Base-by-base conservation (phyloP, 2,797 vertebrate genomes). In the Capromys pilorides region DNA sequence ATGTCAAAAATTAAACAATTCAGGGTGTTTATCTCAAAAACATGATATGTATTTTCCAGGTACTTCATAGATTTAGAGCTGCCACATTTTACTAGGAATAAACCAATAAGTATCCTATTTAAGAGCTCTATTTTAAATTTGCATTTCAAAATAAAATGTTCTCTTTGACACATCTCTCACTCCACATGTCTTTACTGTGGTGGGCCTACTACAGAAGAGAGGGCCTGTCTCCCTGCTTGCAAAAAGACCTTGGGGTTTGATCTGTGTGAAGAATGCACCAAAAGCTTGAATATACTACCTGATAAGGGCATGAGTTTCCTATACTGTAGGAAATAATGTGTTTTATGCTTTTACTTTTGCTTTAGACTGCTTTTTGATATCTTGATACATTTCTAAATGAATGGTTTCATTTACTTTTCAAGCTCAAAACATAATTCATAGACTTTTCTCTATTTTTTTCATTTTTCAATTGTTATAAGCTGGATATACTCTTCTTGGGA, bases 201-300 rank as follows among this genome's bases (percentile, higher is more conserved):
- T 79, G 36, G 11, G 6, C 86, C 59, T 90, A 9, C 89, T 92
- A 92, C 31, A 73, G 62, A 86, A 93, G 28, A 88, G 69, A 95
- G 14, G 77, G 26, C 41, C 36, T 93, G 39, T 61, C 11, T 93
- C 16, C 31, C 86, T 86, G 14, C 36, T 91, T 94, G n/a, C n/a
- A 66, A 64, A 89, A 89, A 95, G 73, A 49, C 28, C 39, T 45
- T 73, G 85, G 31, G 39, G 6, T n/a, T 89, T 5, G 14, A 94
- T 86, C 39, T 91, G 6, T 83, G 31, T 49, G 45, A 93, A 89
- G 86, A 84, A 71, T 79, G 36, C 61, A 59, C 49, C 91, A 86
- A 88, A 93, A 73, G 86, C 91, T 94, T 93, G 45, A 78, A 71
- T 49, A 91, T n/a, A 41, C 36, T 89, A 49, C 89, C 81, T 86